These are phyloP conservation scores for Anoplius nigerrimus DNA, from an alignment of 2,888 invertebrate genomes.

Conservation along the genomic window DNA sequence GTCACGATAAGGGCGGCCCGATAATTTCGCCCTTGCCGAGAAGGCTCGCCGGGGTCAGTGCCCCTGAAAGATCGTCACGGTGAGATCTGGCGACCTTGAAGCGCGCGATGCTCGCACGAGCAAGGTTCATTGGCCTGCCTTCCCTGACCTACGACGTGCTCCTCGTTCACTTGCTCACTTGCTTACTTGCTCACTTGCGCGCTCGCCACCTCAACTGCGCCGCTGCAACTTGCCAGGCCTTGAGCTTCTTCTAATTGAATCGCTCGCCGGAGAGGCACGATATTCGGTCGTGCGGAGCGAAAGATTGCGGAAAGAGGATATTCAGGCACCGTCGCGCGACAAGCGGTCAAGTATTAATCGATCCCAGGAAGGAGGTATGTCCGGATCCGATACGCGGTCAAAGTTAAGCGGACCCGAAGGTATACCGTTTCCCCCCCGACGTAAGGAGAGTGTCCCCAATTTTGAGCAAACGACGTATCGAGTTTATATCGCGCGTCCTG, in stretches of 20 bases:
- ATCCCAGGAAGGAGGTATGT: too few relatives aligned
- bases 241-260: constrained; percentile 26
- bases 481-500: too few relatives aligned
- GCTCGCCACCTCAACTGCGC: constrained; percentile 6
- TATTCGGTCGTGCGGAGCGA: not conserved
- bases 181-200: constrained; percentile 6
- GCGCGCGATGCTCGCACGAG: constrained; percentile 19
- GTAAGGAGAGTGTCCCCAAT: too few relatives aligned
- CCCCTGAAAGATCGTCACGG: constrained; percentile 40
- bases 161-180: constrained; percentile 14
- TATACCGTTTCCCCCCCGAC: too few relatives aligned
- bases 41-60: constrained; percentile 43
- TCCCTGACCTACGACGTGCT: constrained; percentile 39
- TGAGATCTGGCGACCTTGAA: constrained; percentile 33
- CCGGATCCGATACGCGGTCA: too few relatives aligned
- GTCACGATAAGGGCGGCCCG: constrained; percentile 32
- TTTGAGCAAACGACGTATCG: too few relatives aligned
- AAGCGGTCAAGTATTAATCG: too few relatives aligned
- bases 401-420: too few relatives aligned
- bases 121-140: constrained; percentile 38
- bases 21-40: constrained; percentile 37
- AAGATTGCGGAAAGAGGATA: too few relatives aligned
- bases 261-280: not conserved
- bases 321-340: too few relatives aligned
- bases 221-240: constrained; percentile 27